A percentile compares a stretch with the other conserved stretches of the same genome.
Conservation (phyloP, 1,140 invertebrate species). For the Cherax destructor region DNA sequence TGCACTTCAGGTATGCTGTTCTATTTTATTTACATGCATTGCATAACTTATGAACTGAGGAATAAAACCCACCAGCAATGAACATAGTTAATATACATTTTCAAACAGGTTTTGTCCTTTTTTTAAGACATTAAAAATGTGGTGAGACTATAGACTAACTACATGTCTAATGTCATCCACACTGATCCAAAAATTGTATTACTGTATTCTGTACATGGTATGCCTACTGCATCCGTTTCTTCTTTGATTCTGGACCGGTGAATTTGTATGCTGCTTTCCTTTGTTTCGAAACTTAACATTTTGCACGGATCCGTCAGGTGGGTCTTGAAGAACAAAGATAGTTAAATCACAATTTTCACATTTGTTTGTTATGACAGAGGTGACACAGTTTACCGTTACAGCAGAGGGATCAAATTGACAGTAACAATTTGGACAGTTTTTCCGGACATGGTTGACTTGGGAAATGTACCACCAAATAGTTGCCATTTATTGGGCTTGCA, state of each 20-base stretch:
- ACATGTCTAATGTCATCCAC: background rate
- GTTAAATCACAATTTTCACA: constrained; percentile 7
- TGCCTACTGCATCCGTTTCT: background rate
- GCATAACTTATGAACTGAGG: background rate
- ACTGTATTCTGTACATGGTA: background rate
- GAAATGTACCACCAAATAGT: constrained; percentile 21
- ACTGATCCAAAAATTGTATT: background rate
- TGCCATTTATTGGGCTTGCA: background rate
- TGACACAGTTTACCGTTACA: constrained; percentile 9
- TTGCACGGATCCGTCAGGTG: background rate
- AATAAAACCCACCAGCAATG: background rate
- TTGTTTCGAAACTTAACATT: background rate
- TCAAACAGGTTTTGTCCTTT: background rate
- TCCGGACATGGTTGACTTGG: constrained; percentile 21
- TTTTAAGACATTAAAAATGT: background rate
- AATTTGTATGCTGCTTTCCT: background rate
- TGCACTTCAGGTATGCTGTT: background rate
- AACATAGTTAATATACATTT: background rate
- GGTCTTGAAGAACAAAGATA: constrained; percentile 17
- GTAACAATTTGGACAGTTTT: constrained; percentile 22
- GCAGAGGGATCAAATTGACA: background rate
- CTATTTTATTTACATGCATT: constrained; percentile 1
- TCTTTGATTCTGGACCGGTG: background rate
- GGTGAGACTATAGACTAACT: background rate
- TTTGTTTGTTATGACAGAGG: constrained; percentile 24